Conservation (phyloP, 2,113 vertebrate genomes). For the Leptobrachium ailaonicum region DNA sequence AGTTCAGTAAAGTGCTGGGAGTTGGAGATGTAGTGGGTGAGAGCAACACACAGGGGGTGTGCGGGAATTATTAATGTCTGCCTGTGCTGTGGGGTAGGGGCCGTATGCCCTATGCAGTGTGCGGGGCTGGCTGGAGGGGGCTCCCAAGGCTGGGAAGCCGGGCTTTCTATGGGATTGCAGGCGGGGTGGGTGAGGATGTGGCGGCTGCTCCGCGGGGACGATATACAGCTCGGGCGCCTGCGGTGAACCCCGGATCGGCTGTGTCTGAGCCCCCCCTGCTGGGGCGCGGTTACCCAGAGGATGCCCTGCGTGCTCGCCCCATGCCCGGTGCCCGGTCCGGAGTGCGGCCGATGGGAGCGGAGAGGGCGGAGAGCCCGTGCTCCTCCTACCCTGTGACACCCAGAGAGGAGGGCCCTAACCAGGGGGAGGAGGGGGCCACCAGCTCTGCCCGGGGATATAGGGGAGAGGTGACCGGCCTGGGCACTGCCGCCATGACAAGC, state of each 20-base stretch:
- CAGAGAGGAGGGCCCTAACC: conserved; percentile 26
- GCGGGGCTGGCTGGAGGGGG: not conserved
- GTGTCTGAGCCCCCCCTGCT: conserved; percentile 2
- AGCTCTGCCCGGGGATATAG: not conserved
- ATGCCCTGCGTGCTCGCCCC: conserved; percentile 15
- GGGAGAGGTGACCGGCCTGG: not conserved
- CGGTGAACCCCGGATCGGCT: not conserved
- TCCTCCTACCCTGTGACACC: conserved; percentile 39
- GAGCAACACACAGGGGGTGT: too few species aligned
- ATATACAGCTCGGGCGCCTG: not conserved
- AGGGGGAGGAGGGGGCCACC: conserved; percentile 1
- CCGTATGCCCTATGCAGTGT: not conserved
- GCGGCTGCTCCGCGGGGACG: not conserved
- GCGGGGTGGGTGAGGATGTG: not conserved
- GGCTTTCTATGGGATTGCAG: not conserved
- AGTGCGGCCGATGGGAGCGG: conserved; percentile 42
- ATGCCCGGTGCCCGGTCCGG: conserved; percentile 41
- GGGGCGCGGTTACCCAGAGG: conserved; percentile 21
- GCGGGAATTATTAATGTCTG: too few species aligned
- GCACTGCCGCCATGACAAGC: too few species aligned
- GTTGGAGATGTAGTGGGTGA: too few species aligned
- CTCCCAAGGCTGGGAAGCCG: not conserved
- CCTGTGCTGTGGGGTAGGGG: too few species aligned
- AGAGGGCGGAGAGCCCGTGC: conserved; percentile 28
- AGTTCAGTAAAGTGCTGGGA: too few species aligned